These are phyloP conservation scores for Hippopotamus amphibius DNA, from an alignment of 2,113 vertebrate genomes.

Conservation along the genomic window DNA sequence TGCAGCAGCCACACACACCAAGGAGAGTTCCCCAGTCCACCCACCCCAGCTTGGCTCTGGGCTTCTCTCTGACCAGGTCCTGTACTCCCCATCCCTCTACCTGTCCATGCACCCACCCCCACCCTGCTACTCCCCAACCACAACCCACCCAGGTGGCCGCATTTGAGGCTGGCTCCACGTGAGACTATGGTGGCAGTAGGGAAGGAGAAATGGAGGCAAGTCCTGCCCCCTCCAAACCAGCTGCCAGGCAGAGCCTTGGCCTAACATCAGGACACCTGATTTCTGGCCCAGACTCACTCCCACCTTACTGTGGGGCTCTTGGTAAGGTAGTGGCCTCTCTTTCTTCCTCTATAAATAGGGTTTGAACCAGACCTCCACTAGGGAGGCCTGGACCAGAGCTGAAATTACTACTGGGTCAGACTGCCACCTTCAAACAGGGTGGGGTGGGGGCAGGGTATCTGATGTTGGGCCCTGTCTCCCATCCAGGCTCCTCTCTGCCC, in stretches of 20 bases:
- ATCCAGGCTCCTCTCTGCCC: background rate
- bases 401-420: constrained; percentile 17
- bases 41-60: background rate
- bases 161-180: background rate
- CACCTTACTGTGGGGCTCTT: background rate
- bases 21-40: background rate
- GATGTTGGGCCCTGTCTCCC: background rate
- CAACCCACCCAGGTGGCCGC: background rate
- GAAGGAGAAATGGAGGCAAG: background rate
- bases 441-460: background rate
- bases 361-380: constrained; percentile 21
- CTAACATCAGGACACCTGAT: background rate
- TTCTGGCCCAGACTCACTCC: background rate
- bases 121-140: background rate
- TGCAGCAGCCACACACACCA: background rate
- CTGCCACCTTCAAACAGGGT: background rate
- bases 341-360: background rate
- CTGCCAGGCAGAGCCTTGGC: background rate
- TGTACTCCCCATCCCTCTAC: background rate
- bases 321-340: background rate
- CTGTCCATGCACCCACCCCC: background rate
- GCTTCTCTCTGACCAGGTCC: background rate
- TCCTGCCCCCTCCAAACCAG: background rate
- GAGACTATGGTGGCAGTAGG: background rate
- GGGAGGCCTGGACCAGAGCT: background rate